Evolutionary conservation across 2,797 vertebrate genomes (phyloP).

Genomic region (Adrianichthys oophorus): DNA sequence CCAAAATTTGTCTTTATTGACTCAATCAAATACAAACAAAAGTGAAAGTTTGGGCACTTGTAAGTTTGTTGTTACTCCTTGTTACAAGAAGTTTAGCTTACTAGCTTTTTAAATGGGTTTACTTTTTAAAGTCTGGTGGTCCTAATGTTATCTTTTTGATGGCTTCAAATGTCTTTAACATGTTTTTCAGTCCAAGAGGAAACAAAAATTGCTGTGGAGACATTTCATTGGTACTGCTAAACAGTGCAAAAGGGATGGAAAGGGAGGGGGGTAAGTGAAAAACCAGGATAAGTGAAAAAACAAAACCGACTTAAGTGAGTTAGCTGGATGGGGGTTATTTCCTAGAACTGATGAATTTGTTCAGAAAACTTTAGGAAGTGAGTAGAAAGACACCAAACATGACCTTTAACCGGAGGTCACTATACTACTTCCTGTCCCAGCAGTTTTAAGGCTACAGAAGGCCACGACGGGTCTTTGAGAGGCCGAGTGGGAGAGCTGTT

Average conservation of each 20-base stretch:
- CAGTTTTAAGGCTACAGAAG: constrained; percentile 29
- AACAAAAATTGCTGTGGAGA: neutral
- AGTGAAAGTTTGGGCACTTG: no score
- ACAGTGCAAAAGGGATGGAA: neutral
- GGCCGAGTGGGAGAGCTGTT: constrained; percentile 35
- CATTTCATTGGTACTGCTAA: constrained; percentile 7
- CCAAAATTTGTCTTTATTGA: no score
- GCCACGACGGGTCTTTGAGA: constrained; percentile 22
- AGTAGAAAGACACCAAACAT: neutral
- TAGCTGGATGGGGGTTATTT: constrained; percentile 33
- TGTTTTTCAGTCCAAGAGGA: neutral
- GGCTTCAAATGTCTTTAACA: constrained; percentile 2
- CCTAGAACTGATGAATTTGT: no score
- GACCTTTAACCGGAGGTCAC: constrained; percentile 16
- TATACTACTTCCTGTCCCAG: constrained; percentile 10
- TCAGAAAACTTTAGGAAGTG: neutral
- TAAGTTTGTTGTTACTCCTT: no score
- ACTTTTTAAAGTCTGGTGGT: no score
- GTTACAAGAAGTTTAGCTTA: no score
- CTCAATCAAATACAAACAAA: no score
- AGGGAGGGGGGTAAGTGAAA: constrained; percentile 8
- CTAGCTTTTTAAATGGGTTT: no score
- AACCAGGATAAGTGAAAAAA: constrained; percentile 6
- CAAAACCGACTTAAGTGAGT: constrained; percentile 7
- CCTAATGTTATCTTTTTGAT: neutral